These are phyloP conservation scores for Aplocera efformata DNA, from an alignment of 2,888 invertebrate species.

Conservation along the genomic window DNA sequence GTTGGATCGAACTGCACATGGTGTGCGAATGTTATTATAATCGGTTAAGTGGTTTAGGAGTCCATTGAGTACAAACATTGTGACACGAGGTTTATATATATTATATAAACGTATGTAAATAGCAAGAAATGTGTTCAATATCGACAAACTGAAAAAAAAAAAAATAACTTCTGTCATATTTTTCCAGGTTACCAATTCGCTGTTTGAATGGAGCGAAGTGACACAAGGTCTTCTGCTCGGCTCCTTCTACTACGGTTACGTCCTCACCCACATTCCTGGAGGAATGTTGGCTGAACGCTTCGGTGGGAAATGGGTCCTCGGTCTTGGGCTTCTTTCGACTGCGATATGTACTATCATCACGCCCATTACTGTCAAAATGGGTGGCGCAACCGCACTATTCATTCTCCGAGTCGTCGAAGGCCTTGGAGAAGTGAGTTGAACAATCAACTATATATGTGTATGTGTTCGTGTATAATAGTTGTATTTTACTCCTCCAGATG, in stretches of 20 bases:
- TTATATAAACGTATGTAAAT: no score
- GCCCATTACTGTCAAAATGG: constrained; percentile 83
- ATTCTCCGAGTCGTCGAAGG: constrained; percentile 76
- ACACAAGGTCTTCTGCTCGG: constrained; percentile 89
- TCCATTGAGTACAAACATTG: no score
- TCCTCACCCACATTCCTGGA: constrained; percentile 91
- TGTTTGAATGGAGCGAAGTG: constrained; percentile 85
- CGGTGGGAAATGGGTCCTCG: constrained; percentile 92
- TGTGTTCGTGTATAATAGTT: no score
- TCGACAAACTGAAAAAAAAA: no score
- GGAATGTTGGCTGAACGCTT: constrained; percentile 89
- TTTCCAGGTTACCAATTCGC: constrained; percentile 10
- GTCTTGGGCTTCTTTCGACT: constrained; percentile 88
- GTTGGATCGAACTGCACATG: no score
- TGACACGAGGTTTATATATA: no score
- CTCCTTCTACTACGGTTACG: constrained; percentile 92
- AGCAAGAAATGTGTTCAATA: no score
- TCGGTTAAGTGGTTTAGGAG: no score
- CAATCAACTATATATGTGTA: no score
- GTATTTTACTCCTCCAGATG: no score
- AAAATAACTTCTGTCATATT: no score
- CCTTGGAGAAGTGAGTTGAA: constrained; percentile 83
- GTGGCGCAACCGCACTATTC: constrained; percentile 78
- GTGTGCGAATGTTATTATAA: no score
- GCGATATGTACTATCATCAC: constrained; percentile 90